These are phyloP conservation scores for Acronicta alni DNA, from an alignment of 2,888 invertebrate species.

Conservation along the genomic window DNA sequence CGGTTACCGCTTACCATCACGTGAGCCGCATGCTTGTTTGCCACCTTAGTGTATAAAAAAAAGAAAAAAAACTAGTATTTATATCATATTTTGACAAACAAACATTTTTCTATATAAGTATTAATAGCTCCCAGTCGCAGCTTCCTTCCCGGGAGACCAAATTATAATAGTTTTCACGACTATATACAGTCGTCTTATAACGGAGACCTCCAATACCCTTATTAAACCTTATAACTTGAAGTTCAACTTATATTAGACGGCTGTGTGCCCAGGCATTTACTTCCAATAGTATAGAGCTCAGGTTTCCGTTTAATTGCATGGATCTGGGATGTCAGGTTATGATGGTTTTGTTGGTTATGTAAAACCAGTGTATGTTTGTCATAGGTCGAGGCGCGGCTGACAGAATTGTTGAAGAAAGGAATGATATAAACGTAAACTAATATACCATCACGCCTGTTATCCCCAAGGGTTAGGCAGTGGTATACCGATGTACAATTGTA, in stretches of 20 bases:
- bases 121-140: neutral
- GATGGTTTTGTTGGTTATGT: slow-evolving; percentile 10
- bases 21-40: too few relatives aligned
- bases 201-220: neutral
- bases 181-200: slow-evolving; percentile 26
- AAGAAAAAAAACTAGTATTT: too few relatives aligned
- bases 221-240: slow-evolving; percentile 1
- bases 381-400: neutral
- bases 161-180: neutral
- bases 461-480: too few relatives aligned
- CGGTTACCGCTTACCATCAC: too few relatives aligned
- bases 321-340: slow-evolving; percentile 21
- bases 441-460: too few relatives aligned
- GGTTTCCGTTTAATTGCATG: neutral
- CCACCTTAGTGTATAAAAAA: too few relatives aligned
- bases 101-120: neutral
- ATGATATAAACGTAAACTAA: neutral
- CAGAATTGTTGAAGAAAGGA: neutral
- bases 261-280: slow-evolving; percentile 6
- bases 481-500: too few relatives aligned
- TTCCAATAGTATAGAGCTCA: slow-evolving; percentile 16
- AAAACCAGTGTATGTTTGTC: slow-evolving; percentile 22
- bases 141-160: slow-evolving; percentile 34
- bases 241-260: slow-evolving; percentile 20
- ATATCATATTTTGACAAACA: slow-evolving; percentile 3